Conservation (phyloP, 2,888 invertebrate species). For the Mechanitis messenoides region DNA sequence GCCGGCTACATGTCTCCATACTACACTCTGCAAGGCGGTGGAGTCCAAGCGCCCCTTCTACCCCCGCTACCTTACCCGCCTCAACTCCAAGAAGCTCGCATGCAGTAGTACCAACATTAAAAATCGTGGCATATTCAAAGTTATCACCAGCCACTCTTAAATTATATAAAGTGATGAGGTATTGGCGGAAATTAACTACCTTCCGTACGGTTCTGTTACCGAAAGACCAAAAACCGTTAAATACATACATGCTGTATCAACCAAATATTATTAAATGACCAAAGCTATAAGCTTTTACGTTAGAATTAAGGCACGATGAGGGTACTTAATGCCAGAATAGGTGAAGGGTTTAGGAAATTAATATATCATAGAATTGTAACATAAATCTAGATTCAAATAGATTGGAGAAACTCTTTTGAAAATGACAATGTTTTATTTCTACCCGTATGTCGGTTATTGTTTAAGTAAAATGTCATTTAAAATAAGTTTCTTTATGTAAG, state of each 20-base stretch:
- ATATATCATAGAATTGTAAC: constrained; percentile 1
- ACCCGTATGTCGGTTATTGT: background rate
- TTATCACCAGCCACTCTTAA: constrained; percentile 19
- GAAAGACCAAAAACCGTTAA: constrained; percentile 52
- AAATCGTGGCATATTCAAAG: constrained; percentile 25
- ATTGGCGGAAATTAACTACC: constrained; percentile 10
- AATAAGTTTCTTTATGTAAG: constrained; percentile 21
- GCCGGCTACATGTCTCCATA: constrained; percentile 86
- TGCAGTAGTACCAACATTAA: constrained; percentile 75
- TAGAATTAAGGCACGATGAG: constrained; percentile 35
- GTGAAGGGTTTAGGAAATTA: constrained; percentile 26
- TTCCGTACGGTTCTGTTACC: constrained; percentile 35
- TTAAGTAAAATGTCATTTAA: constrained; percentile 6
- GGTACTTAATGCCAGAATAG: constrained; percentile 33
- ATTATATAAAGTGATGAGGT: constrained; percentile 21
- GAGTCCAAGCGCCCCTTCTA: constrained; percentile 78
- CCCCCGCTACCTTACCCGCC: constrained; percentile 81
- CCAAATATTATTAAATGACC: constrained; percentile 66
- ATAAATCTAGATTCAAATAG: constrained; percentile 5
- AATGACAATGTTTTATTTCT: constrained; percentile 1
- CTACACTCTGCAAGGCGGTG: constrained; percentile 80
- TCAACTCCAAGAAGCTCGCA: constrained; percentile 85
- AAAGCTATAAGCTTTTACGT: constrained; percentile 69
- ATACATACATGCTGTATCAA: constrained; percentile 47
- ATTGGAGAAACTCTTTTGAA: background rate